These are phyloP conservation scores for Troides helena DNA, from an alignment of 2,888 invertebrate species.

Conservation along the genomic window DNA sequence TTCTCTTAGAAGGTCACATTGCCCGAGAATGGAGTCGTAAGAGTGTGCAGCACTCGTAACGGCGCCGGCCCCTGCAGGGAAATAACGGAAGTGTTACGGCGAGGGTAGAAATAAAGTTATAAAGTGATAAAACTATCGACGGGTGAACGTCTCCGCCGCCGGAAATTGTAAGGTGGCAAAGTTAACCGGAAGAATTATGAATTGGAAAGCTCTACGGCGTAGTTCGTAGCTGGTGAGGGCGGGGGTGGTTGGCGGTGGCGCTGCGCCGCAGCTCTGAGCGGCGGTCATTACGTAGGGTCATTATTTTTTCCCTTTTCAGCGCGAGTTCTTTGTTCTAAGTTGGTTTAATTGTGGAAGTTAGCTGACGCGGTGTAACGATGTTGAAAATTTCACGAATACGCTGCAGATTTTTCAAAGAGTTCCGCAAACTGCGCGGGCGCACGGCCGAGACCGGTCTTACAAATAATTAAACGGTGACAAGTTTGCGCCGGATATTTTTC, in stretches of 20 bases:
- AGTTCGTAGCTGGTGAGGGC: constrained; percentile 6
- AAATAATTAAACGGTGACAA: background rate
- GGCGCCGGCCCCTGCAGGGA: too few species aligned
- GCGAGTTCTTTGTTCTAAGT: constrained; percentile 58
- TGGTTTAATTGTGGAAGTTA: constrained; percentile 72
- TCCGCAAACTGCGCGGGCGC: background rate
- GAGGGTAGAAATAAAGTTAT: background rate
- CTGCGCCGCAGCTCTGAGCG: constrained; percentile 21
- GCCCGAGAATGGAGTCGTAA: too few species aligned
- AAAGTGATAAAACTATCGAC: constrained; percentile 1
- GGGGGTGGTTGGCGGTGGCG: background rate
- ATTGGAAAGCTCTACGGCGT: constrained; percentile 32
- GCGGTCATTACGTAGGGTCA: constrained; percentile 67
- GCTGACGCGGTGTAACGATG: constrained; percentile 28
- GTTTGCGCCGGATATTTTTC: background rate
- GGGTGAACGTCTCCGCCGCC: background rate
- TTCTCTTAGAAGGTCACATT: too few species aligned
- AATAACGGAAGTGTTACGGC: too few species aligned
- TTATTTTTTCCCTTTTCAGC: constrained; percentile 61
- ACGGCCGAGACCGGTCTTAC: background rate
- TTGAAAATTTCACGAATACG: constrained; percentile 52
- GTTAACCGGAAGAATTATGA: constrained; percentile 32
- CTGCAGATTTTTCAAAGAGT: constrained; percentile 34
- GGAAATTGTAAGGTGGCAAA: constrained; percentile 34
- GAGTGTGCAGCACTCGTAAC: too few species aligned